Conservation (phyloP, 2,113 vertebrate genomes). For the Clarias magur region DNA sequence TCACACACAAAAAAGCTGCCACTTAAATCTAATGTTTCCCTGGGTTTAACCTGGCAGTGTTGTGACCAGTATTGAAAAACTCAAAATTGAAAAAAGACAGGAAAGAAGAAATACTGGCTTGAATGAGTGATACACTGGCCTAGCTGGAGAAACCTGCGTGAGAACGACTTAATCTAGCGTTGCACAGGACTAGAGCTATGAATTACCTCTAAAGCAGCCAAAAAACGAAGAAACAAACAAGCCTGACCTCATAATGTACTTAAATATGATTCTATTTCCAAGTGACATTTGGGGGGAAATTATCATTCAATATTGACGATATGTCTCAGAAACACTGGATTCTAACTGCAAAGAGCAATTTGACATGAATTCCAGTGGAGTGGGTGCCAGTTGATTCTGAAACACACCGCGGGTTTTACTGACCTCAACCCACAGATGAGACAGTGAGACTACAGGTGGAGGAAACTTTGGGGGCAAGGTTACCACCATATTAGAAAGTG, state of each 20-base stretch:
- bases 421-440: neutral
- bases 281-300: conserved; percentile 56
- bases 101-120: conserved; percentile 51
- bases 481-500: neutral
- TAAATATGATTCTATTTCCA: conserved; percentile 70
- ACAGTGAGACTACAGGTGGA: conserved; percentile 3
- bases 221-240: conserved; percentile 35
- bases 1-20: conserved; percentile 67
- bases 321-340: conserved; percentile 33
- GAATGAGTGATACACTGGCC: conserved; percentile 41
- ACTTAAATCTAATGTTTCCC: conserved; percentile 69
- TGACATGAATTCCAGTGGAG: neutral
- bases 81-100: conserved; percentile 43
- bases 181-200: conserved; percentile 54
- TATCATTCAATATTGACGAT: conserved; percentile 50
- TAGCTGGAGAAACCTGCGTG: conserved; percentile 21
- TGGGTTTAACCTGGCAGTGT: conserved; percentile 78
- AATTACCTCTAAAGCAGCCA: conserved; percentile 60
- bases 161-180: conserved; percentile 47
- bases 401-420: conserved; percentile 12
- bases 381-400: neutral
- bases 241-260: conserved; percentile 69
- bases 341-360: conserved; percentile 56
- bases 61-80: conserved; percentile 72
- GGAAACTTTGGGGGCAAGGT: neutral